These are phyloP conservation scores for Oryzias melastigma DNA, from an alignment of 2,113 vertebrate genomes.

Conservation along the genomic window DNA sequence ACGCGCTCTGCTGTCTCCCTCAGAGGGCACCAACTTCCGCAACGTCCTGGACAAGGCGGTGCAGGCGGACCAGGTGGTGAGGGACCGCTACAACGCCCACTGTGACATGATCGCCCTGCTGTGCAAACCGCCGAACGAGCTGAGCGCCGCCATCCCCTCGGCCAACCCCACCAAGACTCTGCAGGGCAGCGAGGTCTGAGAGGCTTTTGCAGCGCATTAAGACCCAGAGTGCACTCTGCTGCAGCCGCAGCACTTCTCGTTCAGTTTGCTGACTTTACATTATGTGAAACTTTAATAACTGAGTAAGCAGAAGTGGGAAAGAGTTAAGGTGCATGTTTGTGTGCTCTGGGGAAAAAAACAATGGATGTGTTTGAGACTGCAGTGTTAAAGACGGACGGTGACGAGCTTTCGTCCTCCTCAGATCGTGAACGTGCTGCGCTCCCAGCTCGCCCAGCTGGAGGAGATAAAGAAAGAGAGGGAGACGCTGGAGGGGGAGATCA, in stretches of 20 bases:
- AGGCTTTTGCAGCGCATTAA: slow-evolving; percentile 10
- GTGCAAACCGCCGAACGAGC: slow-evolving; percentile 89
- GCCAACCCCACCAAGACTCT: slow-evolving; percentile 95
- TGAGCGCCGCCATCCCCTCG: slow-evolving; percentile 91
- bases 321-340: not conserved
- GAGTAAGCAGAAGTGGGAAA: slow-evolving; percentile 54
- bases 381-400: not conserved
- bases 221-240: slow-evolving; percentile 33
- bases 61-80: slow-evolving; percentile 91
- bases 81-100: slow-evolving; percentile 88
- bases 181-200: slow-evolving; percentile 91
- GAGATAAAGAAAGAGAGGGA: slow-evolving; percentile 92
- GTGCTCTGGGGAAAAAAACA: not conserved
- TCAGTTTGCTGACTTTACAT: slow-evolving; percentile 54
- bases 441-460: slow-evolving; percentile 84
- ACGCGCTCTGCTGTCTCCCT: not conserved
- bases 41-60: slow-evolving; percentile 87
- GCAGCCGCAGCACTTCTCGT: slow-evolving; percentile 56
- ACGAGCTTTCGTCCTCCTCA: slow-evolving; percentile 47
- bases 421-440: slow-evolving; percentile 89
- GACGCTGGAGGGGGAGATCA: slow-evolving; percentile 88
- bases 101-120: slow-evolving; percentile 91
- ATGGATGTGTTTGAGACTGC: not conserved
- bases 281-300: slow-evolving; percentile 44
- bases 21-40: slow-evolving; percentile 88